Evolutionary conservation across 1,140 invertebrate species (phyloP), one percentile per base, ranked within the genome.

Genomic region (Calliopsis andreniformis): DNA sequence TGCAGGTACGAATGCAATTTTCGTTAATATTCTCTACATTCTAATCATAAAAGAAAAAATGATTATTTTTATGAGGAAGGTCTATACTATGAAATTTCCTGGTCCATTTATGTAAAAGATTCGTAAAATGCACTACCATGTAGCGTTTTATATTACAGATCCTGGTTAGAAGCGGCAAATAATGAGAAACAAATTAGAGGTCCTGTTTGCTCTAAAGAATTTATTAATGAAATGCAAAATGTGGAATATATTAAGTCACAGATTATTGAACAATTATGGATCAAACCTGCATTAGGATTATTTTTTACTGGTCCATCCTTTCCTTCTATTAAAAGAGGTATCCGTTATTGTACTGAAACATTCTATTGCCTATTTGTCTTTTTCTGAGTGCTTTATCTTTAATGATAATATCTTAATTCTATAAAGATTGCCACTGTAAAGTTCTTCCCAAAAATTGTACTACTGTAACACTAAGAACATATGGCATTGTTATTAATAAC

Each of bases 151-250:
- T 47, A 67, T 80, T 86, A 6, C n/a, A 91, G 89, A 70, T 80
- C 78, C 5, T 91, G 89, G 89, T 73, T 64, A 30, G 88, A 88
- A 53, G 88, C 82, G 18, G 87, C 88, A 14, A 73, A 72, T 28
- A 76, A 77, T 53, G 88, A 89, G 61, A 69, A 69, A 30, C 64
- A 45, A 45, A 82, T 70, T 42, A 80, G 84, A 53, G 61, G 76
- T 12, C 80, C 85, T 30, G 47, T 77, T 7, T 72, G 53, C 68
- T 58, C 76, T 10, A 28, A 28, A 16, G 8, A 47, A 43, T 55
- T 28, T 28, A 3, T 18, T 7, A 32, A 20, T 20, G 12, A 28
- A 16, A 16, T 6, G 47, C 20, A 0, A 5, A 1, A 12, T 5
- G n/a, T 12, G 10, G 25, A 64, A 10, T 0, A n/a, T 35, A 1